Conservation (phyloP, 2,888 invertebrate species). For the Heliconius ismenius region DNA sequence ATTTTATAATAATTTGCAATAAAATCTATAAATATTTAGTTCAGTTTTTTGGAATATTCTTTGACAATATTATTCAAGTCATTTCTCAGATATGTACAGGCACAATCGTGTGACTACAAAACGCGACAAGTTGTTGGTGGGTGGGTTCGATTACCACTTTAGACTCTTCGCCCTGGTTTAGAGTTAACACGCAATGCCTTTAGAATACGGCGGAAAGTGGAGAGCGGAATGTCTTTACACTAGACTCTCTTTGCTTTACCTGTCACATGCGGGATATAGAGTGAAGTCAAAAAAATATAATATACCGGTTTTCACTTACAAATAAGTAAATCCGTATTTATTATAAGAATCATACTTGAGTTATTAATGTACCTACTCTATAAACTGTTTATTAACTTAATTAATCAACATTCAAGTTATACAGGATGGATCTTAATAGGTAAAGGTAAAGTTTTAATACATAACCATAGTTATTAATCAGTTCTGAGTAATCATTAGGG, state of each 20-base stretch:
- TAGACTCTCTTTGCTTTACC: too few relatives aligned
- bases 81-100: too few relatives aligned
- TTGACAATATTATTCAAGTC: neutral
- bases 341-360: neutral
- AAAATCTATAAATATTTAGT: neutral
- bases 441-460: neutral
- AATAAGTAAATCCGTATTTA: neutral
- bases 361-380: neutral
- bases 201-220: too few relatives aligned
- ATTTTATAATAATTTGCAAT: slow-evolving; percentile 19
- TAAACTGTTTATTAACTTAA: neutral
- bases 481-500: too few relatives aligned
- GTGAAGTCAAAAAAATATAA: neutral
- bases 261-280: too few relatives aligned
- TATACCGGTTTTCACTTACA: neutral
- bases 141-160: too few relatives aligned
- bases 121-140: too few relatives aligned
- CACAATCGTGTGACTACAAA: too few relatives aligned
- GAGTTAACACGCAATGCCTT: too few relatives aligned
- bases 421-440: neutral
- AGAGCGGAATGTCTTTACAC: too few relatives aligned
- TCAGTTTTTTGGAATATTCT: neutral
- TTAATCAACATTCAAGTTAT: neutral
- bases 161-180: too few relatives aligned
- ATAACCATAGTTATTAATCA: neutral